Base-by-base conservation (phyloP, 2,797 vertebrate species). In the Chrosomus eos region DNA sequence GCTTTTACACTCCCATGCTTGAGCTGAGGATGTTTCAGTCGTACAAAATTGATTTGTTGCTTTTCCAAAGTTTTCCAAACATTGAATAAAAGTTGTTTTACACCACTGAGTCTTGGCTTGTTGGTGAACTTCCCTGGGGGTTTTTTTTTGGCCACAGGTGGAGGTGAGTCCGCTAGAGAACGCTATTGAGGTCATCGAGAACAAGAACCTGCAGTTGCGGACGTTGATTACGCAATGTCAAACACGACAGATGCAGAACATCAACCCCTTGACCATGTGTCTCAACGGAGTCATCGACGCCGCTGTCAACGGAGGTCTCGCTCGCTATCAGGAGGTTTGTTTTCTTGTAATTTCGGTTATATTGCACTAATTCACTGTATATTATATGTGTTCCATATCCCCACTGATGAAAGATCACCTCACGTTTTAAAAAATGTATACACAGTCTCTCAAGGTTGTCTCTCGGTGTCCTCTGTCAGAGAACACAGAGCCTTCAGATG, bases 111-210 rank as follows among this genome's bases (percentile, higher is more conserved):
- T 70, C 60, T 70, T 7, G n/a, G 8, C 21, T 33, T 68, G 19
- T 18, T 51, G 58, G 23, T 51, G 3, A 79, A 66, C 16, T 33
- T 58, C 18, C 40, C 10, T 64, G 21, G 0, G 0, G 0, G 1
- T 51, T 31, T 23, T 31, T 23, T 84, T 67, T 18, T 6, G 16
- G 6, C 87, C 88, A 26, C 90, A 99, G 98, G 95, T 99, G 91
- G 98, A 99, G 94, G 97, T 99, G 91, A 99, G 98, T 92, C 98
- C 98, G 1, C 94, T 99, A 92, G 98, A 99, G 93, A 99, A 99
- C 80, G 98, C 98, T 86, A 98, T 97, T 64, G 98, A 99, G 93
- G 98, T 99, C 78, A 93, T 99, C 80, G 98, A 99, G 94, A 99
- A 99, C 92, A 99, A 99, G 94, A 99, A 98, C 92, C 93, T 97